Evolutionary conservation across 1,140 invertebrate species (phyloP), one percentile per base, ranked within the genome.

Genomic region (Lysiphlebus fabarum): DNA sequence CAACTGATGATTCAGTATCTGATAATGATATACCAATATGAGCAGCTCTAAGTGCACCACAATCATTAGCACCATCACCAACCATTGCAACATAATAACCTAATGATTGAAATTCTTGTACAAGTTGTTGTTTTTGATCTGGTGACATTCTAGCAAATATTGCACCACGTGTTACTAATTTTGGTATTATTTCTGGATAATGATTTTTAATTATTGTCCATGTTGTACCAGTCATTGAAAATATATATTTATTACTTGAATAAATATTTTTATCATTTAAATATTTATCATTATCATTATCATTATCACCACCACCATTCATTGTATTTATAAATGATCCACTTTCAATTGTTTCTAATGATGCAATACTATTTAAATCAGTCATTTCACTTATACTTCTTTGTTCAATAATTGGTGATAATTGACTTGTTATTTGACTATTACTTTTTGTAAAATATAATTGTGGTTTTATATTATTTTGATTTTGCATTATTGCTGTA

Each of bases 141-240:
- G 96, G 95, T 41, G 90, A 90, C 90, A 98, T 98, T 56, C 96
- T 83, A 1, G 95, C 95, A 82, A 95, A 98, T 11, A 98, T 89
- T 17, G 90, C 88, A 5, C 91, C 91, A 65, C 87, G 83, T 0
- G 87, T 85, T 2, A 88, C 76, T 38, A 95, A 69, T 66, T 82
- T 82, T 1, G 85, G 82, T 65, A 91, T 77, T n/a, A 90, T 66
- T 59, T 90, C 85, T 2, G 87, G 85, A 76, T 88, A 89, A 72
- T 87, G 80, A 40, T 82, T 78, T 63, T 84, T 84, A 7, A 90
- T 77, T 12, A 85, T 79, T 0, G 82, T 77, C 87, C 89, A 91
- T 0, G 87, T 89, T 65, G 85, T 85, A 1, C 89, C 89, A 44
- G 89, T 89, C 57, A 91, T 68, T 0, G 89, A 87, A 64, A 90